Evolutionary conservation across 2,797 vertebrate genomes (phyloP).

Genomic region (Macrochelys suwanniensis): DNA sequence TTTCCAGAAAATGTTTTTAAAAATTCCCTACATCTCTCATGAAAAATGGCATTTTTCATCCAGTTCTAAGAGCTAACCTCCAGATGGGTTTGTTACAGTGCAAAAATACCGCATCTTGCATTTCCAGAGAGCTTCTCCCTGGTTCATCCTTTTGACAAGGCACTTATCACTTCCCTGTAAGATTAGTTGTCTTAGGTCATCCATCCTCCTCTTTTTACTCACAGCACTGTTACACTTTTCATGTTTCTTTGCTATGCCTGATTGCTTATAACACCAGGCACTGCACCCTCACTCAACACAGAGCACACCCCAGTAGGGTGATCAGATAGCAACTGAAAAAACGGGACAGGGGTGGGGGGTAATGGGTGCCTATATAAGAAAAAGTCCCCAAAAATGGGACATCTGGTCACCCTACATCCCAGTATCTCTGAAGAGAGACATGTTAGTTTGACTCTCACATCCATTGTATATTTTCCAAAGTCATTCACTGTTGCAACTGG

Average conservation of each 20-base stretch:
- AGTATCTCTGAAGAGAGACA: conserved; percentile 54
- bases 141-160: neutral
- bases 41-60: neutral
- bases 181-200: neutral
- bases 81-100: neutral
- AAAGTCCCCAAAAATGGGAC: too few species aligned
- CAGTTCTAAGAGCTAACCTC: neutral
- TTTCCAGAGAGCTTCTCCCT: neutral
- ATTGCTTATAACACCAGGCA: conserved; percentile 36
- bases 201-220: neutral
- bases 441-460: conserved; percentile 47
- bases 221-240: conserved; percentile 35
- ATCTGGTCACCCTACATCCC: too few species aligned
- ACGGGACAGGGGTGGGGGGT: too few species aligned
- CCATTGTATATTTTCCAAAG: neutral
- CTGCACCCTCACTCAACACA: conserved; percentile 54
- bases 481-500: conserved; percentile 14
- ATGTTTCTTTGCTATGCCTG: conserved; percentile 53
- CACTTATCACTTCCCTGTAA: neutral
- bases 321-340: too few species aligned
- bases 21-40: neutral
- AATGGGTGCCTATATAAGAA: too few species aligned
- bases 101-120: neutral
- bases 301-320: too few species aligned
- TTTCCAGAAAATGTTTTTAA: neutral